Evolutionary conservation across 2,113 vertebrate species (phyloP).

Genomic region (Balaeniceps rex): DNA sequence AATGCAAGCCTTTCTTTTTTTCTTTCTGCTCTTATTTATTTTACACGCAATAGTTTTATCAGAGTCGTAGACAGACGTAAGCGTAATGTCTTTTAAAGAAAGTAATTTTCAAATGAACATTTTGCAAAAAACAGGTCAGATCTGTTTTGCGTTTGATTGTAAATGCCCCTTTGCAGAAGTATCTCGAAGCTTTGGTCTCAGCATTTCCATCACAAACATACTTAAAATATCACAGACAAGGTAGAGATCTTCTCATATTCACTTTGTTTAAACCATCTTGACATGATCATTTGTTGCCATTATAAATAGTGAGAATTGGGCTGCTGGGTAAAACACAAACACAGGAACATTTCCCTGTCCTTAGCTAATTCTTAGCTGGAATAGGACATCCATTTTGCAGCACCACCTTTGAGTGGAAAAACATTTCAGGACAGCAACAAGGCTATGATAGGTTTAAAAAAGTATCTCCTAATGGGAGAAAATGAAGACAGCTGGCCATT

Average conservation of each 20-base stretch:
- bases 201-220: background rate
- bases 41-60: background rate
- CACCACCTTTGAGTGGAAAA: background rate
- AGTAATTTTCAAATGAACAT: background rate
- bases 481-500: background rate
- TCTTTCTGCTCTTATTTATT: background rate
- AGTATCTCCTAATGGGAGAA: background rate
- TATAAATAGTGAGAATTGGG: conserved; percentile 12
- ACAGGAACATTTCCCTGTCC: background rate
- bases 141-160: background rate
- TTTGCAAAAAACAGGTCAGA: background rate
- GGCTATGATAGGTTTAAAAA: background rate
- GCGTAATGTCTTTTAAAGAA: background rate
- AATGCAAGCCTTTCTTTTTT: background rate
- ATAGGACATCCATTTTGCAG: background rate
- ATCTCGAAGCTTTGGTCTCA: background rate
- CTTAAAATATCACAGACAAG: background rate
- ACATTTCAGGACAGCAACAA: background rate
- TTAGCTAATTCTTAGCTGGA: background rate
- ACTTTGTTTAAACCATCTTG: conserved; percentile 26
- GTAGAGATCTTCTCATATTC: conserved; percentile 10
- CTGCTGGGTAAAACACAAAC: conserved; percentile 9
- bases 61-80: background rate
- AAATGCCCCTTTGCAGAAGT: background rate
- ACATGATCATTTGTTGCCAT: conserved; percentile 31